Evolutionary conservation across 2,797 vertebrate genomes (phyloP).

Genomic region (Kryptopterus vitreolus): DNA sequence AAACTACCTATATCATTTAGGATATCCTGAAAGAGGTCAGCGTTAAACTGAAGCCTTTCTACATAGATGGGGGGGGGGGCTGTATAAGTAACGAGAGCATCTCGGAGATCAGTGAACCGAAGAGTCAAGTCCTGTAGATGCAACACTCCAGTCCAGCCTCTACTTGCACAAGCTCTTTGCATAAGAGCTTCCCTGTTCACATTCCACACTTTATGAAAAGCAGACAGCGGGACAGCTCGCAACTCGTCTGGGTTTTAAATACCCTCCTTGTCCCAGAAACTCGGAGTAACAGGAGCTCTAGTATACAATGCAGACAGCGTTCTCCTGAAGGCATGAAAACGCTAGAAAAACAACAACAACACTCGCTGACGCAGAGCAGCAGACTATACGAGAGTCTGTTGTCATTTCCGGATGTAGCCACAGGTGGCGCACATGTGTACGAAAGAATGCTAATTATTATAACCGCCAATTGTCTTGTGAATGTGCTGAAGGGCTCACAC

Average conservation of each 20-base stretch:
- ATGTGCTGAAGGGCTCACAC: not conserved
- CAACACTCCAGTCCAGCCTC: not conserved
- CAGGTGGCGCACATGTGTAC: not conserved
- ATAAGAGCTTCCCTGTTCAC: conserved; percentile 31
- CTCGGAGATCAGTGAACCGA: not conserved
- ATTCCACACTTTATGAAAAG: conserved; percentile 14
- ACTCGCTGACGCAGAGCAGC: not conserved
- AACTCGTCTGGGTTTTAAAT: not conserved
- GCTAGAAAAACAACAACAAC: not conserved
- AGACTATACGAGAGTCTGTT: not conserved
- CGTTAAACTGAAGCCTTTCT: not conserved
- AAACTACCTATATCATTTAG: not conserved
- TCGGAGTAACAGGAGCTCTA: not conserved
- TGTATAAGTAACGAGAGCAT: not conserved
- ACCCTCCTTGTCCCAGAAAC: not conserved
- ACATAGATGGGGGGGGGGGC: not conserved
- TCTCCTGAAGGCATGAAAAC: not conserved
- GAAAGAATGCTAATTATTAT: not conserved
- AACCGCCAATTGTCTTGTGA: not conserved
- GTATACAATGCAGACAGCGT: not conserved
- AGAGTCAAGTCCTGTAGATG: not conserved
- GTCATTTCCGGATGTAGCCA: not conserved
- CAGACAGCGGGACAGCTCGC: conserved; percentile 13
- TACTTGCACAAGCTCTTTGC: too few relatives aligned
- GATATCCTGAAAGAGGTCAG: not conserved